These are phyloP conservation scores for Diaprepes abbreviatus DNA, from an alignment of 2,888 invertebrate genomes.

Conservation along the genomic window DNA sequence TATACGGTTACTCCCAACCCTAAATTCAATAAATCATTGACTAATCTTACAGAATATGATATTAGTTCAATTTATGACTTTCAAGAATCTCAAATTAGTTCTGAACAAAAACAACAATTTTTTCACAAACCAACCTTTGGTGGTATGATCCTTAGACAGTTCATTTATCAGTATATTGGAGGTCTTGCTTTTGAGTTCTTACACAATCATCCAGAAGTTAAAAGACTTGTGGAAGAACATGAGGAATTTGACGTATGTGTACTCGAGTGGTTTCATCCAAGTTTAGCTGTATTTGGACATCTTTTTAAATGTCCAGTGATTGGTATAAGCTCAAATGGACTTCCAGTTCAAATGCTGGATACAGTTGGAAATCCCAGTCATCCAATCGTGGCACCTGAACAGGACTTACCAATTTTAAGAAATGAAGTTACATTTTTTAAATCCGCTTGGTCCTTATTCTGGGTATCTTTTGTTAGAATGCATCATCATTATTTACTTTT, in stretches of 20 bases:
- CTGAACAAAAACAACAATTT: conserved; percentile 25
- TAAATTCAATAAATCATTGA: conserved; percentile 61
- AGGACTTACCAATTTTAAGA: conserved; percentile 48
- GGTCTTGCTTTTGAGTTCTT: conserved; percentile 30
- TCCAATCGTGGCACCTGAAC: conserved; percentile 51
- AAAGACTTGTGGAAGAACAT: conserved; percentile 35
- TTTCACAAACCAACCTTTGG: conserved; percentile 36
- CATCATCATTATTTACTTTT: conserved; percentile 42
- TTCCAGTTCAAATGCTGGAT: conserved; percentile 47
- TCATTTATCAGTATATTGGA: conserved; percentile 21
- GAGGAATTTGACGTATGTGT: conserved; percentile 58
- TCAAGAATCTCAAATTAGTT: conserved; percentile 3
- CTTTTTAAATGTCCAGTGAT: conserved; percentile 59
- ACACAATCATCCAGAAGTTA: conserved; percentile 40
- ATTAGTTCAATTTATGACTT: conserved; percentile 37
- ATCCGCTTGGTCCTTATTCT: conserved; percentile 40
- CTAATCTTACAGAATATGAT: conserved; percentile 66
- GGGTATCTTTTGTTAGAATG: conserved; percentile 45
- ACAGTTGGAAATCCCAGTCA: conserved; percentile 51
- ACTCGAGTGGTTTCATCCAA: conserved; percentile 56
- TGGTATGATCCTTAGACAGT: conserved; percentile 28
- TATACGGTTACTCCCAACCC: conserved; percentile 68
- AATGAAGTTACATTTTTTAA: conserved; percentile 47
- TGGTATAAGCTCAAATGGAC: conserved; percentile 56
- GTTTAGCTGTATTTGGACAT: conserved; percentile 55